These are phyloP conservation scores for Mesoclemmys tuberculata DNA, from an alignment of 2,113 vertebrate species.

Conservation along the genomic window DNA sequence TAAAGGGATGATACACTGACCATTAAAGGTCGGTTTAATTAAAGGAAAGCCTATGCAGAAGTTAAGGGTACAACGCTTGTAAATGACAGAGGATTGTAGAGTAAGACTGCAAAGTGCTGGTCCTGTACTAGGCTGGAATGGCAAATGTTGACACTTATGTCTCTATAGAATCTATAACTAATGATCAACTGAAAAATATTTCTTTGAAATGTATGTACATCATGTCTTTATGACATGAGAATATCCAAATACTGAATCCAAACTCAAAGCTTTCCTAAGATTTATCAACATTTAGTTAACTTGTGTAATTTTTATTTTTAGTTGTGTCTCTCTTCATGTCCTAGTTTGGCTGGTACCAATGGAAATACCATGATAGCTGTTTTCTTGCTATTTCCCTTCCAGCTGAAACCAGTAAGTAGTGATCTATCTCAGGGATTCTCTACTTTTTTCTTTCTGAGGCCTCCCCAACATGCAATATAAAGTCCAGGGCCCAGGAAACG, in stretches of 20 bases:
- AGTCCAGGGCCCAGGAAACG: too few species aligned
- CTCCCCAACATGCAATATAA: too few species aligned
- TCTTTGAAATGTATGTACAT: neutral
- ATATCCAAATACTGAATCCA: neutral
- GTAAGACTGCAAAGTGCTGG: accelerated
- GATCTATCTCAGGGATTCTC: neutral
- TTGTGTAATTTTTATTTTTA: neutral
- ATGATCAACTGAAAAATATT: neutral
- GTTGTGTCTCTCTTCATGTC: neutral
- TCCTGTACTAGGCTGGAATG: neutral
- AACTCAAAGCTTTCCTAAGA: neutral
- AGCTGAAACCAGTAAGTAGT: neutral
- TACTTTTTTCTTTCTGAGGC: neutral
- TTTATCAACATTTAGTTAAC: neutral
- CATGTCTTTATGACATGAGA: neutral
- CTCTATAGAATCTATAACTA: neutral
- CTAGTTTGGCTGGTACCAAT: neutral
- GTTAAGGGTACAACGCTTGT: neutral
- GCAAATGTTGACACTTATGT: neutral
- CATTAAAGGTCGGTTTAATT: neutral
- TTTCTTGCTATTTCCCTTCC: neutral
- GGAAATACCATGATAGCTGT: neutral
- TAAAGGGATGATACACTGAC: neutral
- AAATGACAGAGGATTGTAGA: neutral
- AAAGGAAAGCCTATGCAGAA: neutral